phyloP scores from a whole-genome alignment of 2,888 invertebrate genomes.

The Philereme transversata region DNA sequence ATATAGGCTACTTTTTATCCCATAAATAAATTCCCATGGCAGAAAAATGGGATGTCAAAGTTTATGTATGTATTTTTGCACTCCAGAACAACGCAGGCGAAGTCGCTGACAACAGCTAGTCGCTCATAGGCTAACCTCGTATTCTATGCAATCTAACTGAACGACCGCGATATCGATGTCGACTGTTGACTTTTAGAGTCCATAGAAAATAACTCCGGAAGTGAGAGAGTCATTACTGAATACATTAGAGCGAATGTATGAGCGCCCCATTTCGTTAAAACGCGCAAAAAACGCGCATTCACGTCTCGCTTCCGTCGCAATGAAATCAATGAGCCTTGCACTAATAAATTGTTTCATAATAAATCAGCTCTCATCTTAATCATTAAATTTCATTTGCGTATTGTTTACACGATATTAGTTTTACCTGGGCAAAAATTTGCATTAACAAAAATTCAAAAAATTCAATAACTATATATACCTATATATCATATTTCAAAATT shows the following conservation, averaged over 20 bases:
- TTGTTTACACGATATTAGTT: not conserved
- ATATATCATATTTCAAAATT: too few species aligned
- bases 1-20: too few species aligned
- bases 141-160: too few species aligned
- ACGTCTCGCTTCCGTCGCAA: conserved; percentile 28
- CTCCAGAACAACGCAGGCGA: too few species aligned
- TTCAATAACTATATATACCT: too few species aligned
- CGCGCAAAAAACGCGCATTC: conserved; percentile 38
- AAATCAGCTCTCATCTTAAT: conserved; percentile 5
- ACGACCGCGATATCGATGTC: not conserved
- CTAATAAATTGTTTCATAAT: conserved; percentile 5
- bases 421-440: not conserved
- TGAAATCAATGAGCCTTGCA: conserved; percentile 36
- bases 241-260: conserved; percentile 14
- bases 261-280: conserved; percentile 37
- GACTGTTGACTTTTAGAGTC: conserved; percentile 5
- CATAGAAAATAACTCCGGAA: conserved; percentile 34
- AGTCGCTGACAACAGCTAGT: too few species aligned
- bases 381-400: not conserved
- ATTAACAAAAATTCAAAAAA: not conserved
- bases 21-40: too few species aligned
- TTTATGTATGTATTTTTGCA: too few species aligned
- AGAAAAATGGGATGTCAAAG: too few species aligned
- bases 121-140: too few species aligned
- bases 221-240: conserved; percentile 38